Percentiles rank a stretch among this genome's conserved stretches.
Evolutionary conservation across 1,140 invertebrate species (phyloP).

Genomic region (Tenebrio molitor): DNA sequence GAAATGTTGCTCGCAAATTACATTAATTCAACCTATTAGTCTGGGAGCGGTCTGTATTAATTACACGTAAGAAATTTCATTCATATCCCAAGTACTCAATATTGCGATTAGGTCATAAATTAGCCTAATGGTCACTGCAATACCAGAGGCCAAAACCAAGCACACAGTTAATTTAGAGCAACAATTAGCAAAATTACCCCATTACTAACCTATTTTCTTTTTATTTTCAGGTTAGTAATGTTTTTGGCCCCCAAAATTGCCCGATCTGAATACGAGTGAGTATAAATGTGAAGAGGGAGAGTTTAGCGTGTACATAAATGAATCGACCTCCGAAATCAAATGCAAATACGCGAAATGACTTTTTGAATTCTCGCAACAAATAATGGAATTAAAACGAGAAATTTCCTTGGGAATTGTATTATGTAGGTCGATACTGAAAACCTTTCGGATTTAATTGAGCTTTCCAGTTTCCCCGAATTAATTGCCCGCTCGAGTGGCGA

Average conservation of each 20-base stretch:
- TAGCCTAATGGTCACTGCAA: not conserved
- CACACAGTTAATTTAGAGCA: not conserved
- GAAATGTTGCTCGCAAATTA: conserved; percentile 23
- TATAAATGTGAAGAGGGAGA: conserved; percentile 28
- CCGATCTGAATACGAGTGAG: conserved; percentile 57
- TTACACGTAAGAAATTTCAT: conserved; percentile 24
- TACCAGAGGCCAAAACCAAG: not conserved
- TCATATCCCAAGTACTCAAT: conserved; percentile 10
- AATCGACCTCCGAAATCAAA: no score
- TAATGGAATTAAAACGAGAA: not conserved
- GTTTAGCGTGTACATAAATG: not conserved
- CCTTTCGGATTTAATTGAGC: conserved; percentile 19
- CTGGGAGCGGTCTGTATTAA: conserved; percentile 23
- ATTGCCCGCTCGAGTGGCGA: conserved; percentile 3
- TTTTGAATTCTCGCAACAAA: no score
- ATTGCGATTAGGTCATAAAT: conserved; percentile 8
- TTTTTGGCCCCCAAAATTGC: conserved; percentile 58
- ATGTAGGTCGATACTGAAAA: conserved; percentile 10
- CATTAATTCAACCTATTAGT: conserved; percentile 23
- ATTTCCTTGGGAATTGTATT: not conserved
- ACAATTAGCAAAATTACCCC: not conserved
- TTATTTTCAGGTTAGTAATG: conserved; percentile 59
- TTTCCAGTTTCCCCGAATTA: conserved; percentile 1
- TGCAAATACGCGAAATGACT: no score
- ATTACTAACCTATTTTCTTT: conserved; percentile 36